phyloP scores from a whole-genome alignment of 1,140 invertebrate genomes.

The Brachionus calyciflorus region DNA sequence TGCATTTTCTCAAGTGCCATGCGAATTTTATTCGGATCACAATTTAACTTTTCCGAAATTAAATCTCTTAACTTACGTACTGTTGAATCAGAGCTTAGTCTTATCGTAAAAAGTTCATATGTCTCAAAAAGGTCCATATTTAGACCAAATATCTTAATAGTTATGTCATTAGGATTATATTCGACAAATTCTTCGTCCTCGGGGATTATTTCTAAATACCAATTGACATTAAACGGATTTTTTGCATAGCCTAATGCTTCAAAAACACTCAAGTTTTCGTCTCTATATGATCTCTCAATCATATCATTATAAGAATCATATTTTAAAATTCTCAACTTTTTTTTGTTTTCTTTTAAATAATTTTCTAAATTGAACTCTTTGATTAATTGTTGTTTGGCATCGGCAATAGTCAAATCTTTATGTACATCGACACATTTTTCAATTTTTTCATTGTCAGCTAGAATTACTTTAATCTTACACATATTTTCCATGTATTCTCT shows the following conservation, averaged over 20 bases:
- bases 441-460: constrained; percentile 53
- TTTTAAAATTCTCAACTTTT: constrained; percentile 66
- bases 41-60: background rate
- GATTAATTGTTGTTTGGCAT: constrained; percentile 66
- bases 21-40: background rate
- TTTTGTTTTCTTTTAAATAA: background rate
- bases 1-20: constrained; percentile 14
- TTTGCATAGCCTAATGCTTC: constrained; percentile 22
- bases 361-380: constrained; percentile 50
- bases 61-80: background rate
- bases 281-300: constrained; percentile 72
- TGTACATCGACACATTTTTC: constrained; percentile 64
- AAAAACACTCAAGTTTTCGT: constrained; percentile 58
- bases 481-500: constrained; percentile 66
- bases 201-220: constrained; percentile 10
- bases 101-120: background rate
- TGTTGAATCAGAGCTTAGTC: background rate
- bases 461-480: constrained; percentile 61
- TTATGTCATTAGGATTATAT: constrained; percentile 25
- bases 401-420: constrained; percentile 65
- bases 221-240: constrained; percentile 25
- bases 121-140: background rate
- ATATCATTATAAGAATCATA: constrained; percentile 69
- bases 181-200: background rate
- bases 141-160: background rate